Percentiles rank a stretch among this genome's conserved stretches.
Conservation (phyloP, 2,113 vertebrate species). For the Melanocharis versteri region DNA sequence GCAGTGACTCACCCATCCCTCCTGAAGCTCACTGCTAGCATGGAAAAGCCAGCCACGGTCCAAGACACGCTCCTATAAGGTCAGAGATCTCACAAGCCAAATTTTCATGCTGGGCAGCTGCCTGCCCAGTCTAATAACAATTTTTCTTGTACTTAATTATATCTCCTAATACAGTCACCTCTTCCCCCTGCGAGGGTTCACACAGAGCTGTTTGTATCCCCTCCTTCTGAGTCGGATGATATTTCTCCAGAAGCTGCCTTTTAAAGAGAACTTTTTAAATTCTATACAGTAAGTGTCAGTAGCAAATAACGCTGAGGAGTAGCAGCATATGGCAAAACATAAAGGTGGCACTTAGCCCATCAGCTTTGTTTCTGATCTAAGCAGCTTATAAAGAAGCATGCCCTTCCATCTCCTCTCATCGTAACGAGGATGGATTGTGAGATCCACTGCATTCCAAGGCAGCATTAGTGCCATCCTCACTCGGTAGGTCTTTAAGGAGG, state of each 20-base stretch:
- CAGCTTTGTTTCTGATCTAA: not conserved
- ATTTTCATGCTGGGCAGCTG: not conserved
- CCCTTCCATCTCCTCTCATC: not conserved
- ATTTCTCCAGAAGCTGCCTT: not conserved
- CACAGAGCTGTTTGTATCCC: not conserved
- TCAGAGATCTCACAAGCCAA: not conserved
- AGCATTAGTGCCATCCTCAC: not conserved
- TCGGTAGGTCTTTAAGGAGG: not conserved
- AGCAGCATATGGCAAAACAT: not conserved
- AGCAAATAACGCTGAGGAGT: not conserved
- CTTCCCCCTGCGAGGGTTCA: not conserved
- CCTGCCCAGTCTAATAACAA: not conserved
- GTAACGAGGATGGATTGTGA: not conserved
- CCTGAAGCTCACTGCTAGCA: not conserved
- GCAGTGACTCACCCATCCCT: not conserved
- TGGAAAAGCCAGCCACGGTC: accelerated
- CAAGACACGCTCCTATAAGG: not conserved
- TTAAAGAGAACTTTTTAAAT: not conserved
- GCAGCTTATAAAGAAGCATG: not conserved
- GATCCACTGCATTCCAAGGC: not conserved
- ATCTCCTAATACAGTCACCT: not conserved
- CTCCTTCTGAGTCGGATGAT: accelerated
- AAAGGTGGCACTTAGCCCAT: not conserved
- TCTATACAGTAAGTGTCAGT: not conserved
- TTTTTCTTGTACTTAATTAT: not conserved